Base-by-base conservation (phyloP, 2,113 vertebrate species). In the Poeciliopsis prolifica region DNA sequence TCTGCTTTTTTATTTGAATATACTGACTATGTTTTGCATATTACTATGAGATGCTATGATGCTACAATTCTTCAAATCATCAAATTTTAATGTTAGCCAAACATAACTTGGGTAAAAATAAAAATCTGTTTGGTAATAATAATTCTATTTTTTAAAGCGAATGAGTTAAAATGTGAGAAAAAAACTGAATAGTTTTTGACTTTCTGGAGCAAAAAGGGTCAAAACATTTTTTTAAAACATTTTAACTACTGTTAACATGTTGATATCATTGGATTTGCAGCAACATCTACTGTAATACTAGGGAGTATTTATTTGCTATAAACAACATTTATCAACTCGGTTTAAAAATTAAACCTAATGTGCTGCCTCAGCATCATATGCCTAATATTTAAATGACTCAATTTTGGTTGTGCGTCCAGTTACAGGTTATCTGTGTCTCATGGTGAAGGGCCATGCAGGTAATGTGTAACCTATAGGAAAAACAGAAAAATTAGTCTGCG, bases 391-490 rank as follows among this genome's bases (percentile, higher is more conserved):
- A 61, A 37, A 40, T n/a, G 29, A 29, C 13, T 13, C 35, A 61
- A 79, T 3, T 7, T 24, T 78, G 29, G 42, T 77, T 82, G 69
- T 79, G 81, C 72, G 54, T 70, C 70, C 58, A 64, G 26, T 80
- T 70, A 29, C 33, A 65, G 40, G 44, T 60, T 81, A 75, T 68
- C 29, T 79, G 48, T 70, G 68, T 69, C 7, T 31, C 74, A 74
- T 5, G 6, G 61, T 12, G 70, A 72, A n/a, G 35, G 1, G 31
- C 22, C 35, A 6, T 61, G 19, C 37, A 33, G 35, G 24, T 88
- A 87, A 87, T 87, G 61, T 84, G 82, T 89, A 76, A 91, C 81
- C 65, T 71, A 74, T 80, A 70, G 48, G 67, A 81, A 68, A 85
- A 65, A 35, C 48, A 30, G 78, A 68, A 74, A 89, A 88, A 90